A percentile compares a stretch with the other conserved stretches of the same genome.
Conservation (phyloP, 2,113 vertebrate species). For the Clarias magur region DNA sequence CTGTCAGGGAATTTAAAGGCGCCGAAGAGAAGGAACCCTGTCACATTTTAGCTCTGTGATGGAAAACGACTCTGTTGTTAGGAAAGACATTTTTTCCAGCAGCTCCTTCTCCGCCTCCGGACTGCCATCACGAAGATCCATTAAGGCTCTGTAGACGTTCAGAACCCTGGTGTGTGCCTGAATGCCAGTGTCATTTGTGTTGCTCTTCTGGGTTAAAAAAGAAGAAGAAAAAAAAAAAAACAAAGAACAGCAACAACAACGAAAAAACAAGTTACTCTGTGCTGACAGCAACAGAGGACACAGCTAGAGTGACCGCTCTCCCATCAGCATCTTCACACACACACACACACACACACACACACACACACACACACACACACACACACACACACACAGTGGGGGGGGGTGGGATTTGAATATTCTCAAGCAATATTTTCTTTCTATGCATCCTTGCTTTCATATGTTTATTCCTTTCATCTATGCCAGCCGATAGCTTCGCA, state of each 20-base stretch:
- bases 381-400: background rate
- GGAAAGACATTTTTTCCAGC: conserved; percentile 15
- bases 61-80: conserved; percentile 30
- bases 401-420: background rate
- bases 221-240: background rate
- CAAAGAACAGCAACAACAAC: background rate
- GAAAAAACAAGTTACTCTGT: conserved; percentile 16
- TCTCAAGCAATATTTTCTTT: background rate
- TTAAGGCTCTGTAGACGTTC: conserved; percentile 38
- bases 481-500: background rate
- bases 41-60: conserved; percentile 18
- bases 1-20: conserved; percentile 18
- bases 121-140: conserved; percentile 44
- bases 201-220: conserved; percentile 30
- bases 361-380: conserved; percentile 4
- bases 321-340: background rate
- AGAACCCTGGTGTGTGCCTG: conserved; percentile 32
- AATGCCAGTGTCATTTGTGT: conserved; percentile 30
- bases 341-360: conserved; percentile 1
- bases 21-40: conserved; percentile 1
- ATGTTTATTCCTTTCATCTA: background rate
- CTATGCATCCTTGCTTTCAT: background rate
- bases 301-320: conserved; percentile 21
- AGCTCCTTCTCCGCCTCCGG: conserved; percentile 27
- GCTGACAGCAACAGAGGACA: conserved; percentile 28